phyloP scores from a whole-genome alignment of 1,140 invertebrate genomes.

The Chymomyza costata region DNA sequence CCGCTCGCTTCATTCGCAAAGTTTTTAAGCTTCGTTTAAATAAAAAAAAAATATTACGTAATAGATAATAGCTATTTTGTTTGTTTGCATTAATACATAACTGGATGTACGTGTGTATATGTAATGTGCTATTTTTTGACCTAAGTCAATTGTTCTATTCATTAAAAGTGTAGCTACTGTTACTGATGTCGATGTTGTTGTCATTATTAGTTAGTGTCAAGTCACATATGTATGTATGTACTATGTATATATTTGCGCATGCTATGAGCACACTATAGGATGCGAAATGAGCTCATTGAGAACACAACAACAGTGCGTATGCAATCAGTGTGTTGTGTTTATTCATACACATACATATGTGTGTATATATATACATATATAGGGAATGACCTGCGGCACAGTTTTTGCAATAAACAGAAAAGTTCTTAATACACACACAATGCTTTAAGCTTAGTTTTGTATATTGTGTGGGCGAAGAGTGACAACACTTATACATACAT shows the following conservation, averaged over 20 bases:
- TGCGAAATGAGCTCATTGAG: no score
- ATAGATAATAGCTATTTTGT: conserved; percentile 47
- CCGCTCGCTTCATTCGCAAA: conserved; percentile 23
- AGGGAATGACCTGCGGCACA: background rate
- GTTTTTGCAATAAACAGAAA: conserved; percentile 45
- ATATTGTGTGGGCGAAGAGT: conserved; percentile 6
- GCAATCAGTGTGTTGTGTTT: no score
- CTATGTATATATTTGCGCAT: no score
- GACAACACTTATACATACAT: background rate
- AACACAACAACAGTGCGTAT: conserved; percentile 21
- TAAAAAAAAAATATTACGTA: conserved; percentile 68
- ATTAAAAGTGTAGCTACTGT: background rate
- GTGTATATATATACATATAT: background rate
- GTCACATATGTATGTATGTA: no score
- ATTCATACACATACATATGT: background rate
- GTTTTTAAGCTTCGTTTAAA: conserved; percentile 68
- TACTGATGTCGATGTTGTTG: background rate
- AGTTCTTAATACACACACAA: conserved; percentile 57
- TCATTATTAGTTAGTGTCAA: no score
- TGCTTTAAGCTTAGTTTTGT: background rate
- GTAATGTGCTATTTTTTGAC: conserved; percentile 1
- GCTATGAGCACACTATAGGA: no score
- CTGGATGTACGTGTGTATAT: conserved; percentile 25
- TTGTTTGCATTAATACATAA: conserved; percentile 15
- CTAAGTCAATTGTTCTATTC: no score